phyloP scores from a whole-genome alignment of 2,888 invertebrate species.

The Seira musarum region DNA sequence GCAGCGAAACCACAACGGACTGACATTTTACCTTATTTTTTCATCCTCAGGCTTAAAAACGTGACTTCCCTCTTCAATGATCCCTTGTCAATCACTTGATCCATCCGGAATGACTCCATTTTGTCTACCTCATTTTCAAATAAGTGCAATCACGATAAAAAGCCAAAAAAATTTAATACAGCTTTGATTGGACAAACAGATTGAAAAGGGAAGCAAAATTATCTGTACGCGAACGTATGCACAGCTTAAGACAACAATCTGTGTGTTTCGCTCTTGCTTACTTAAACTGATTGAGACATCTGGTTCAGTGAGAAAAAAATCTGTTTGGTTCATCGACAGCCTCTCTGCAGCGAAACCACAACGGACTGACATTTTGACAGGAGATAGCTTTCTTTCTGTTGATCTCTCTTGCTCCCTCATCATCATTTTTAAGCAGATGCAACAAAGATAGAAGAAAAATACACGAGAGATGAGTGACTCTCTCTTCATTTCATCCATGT shows the following conservation, averaged over 20 bases:
- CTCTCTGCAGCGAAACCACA: constrained; percentile 57
- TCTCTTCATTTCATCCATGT: not conserved
- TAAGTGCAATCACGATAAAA: too few species aligned
- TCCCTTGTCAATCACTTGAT: constrained; percentile 18
- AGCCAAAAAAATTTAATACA: too few species aligned
- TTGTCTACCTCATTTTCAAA: constrained; percentile 18
- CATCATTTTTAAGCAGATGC: constrained; percentile 52
- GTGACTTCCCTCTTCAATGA: constrained; percentile 20
- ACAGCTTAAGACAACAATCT: not conserved
- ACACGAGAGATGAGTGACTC: constrained; percentile 23
- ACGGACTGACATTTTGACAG: constrained; percentile 62
- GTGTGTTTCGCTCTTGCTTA: not conserved
- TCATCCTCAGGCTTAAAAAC: constrained; percentile 11
- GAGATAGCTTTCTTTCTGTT: constrained; percentile 61
- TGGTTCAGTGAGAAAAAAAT: constrained; percentile 61
- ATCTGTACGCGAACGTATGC: not conserved
- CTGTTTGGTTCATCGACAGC: constrained; percentile 60
- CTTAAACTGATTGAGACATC: constrained; percentile 60
- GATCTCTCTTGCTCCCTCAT: constrained; percentile 59
- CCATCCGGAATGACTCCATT: constrained; percentile 26
- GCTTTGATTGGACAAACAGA: constrained; percentile 52
- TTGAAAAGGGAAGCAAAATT: too few species aligned
- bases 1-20: constrained; percentile 59
- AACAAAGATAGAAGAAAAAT: constrained; percentile 23
- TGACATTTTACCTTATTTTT: constrained; percentile 55